Percentiles rank a stretch among this genome's conserved stretches.
Conservation (phyloP, 2,113 vertebrate species). For the Bubalus kerabau region DNA sequence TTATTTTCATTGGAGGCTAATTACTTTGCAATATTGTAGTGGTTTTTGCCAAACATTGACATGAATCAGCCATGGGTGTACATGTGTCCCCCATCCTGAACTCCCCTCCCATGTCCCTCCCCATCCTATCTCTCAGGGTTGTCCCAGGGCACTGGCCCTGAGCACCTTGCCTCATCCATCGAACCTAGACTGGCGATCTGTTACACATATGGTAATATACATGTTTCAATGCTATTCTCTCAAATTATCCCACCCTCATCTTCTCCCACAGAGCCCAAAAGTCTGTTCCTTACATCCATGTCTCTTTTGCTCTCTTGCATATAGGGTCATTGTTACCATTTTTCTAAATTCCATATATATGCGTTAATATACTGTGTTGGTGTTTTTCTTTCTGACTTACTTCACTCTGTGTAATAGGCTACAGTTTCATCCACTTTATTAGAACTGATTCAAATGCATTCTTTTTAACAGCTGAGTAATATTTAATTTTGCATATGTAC, state of each 20-base stretch:
- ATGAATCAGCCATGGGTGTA: neutral
- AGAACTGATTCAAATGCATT: neutral
- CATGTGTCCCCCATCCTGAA: neutral
- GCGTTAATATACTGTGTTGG: neutral
- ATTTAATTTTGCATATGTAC: neutral
- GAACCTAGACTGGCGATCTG: accelerated
- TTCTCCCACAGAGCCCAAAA: neutral
- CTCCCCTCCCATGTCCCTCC: neutral
- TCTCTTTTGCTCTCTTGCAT: neutral
- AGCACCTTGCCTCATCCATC: neutral
- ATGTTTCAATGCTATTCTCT: neutral
- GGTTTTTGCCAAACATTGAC: neutral
- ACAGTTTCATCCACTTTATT: neutral
- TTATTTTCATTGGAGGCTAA: neutral
- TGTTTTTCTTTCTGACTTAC: neutral
- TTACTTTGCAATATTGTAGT: neutral
- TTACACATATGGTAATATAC: neutral
- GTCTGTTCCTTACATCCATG: neutral
- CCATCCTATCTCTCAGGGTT: neutral
- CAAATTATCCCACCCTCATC: neutral
- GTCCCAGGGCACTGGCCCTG: neutral
- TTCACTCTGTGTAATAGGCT: neutral
- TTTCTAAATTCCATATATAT: neutral
- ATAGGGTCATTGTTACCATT: neutral
- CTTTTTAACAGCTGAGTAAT: neutral